These are phyloP conservation scores for Xestoiulus laeticollis DNA, from an alignment of 2,888 invertebrate genomes.

Conservation along the genomic window DNA sequence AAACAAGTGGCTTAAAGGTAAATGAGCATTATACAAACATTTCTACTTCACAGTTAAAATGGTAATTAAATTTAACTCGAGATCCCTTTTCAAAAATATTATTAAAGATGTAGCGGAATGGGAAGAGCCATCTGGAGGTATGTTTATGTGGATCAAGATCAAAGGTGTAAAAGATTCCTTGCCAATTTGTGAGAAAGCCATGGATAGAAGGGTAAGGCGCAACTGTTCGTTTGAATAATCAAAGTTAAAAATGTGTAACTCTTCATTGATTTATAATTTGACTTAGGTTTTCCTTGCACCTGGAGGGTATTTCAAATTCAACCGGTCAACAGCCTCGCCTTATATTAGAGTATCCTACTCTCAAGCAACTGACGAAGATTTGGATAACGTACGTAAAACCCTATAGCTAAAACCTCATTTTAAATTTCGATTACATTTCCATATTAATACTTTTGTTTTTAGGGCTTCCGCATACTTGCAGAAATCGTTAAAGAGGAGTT, in stretches of 20 bases:
- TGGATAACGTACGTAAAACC: constrained; percentile 47
- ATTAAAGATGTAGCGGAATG: constrained; percentile 74
- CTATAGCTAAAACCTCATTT: too few relatives aligned
- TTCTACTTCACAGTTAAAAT: too few relatives aligned
- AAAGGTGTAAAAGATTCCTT: constrained; percentile 71
- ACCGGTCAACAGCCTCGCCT: constrained; percentile 1
- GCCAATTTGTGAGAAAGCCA: constrained; percentile 29
- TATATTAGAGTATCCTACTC: constrained; percentile 49
- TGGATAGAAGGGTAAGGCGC: neutral
- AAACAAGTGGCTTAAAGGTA: constrained; percentile 51
- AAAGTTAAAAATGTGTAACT: neutral
- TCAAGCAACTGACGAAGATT: constrained; percentile 39
- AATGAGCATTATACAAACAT: too few relatives aligned
- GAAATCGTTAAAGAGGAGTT: neutral
- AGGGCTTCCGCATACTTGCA: constrained; percentile 49
- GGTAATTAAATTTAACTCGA: too few relatives aligned
- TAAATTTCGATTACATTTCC: neutral
- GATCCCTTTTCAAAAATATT: too few relatives aligned
- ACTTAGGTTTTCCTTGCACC: constrained; percentile 12
- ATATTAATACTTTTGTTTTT: neutral
- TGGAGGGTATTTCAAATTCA: constrained; percentile 42
- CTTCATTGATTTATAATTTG: neutral
- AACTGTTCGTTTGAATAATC: neutral
- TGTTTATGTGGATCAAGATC: constrained; percentile 67
- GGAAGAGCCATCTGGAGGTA: constrained; percentile 75